Base-by-base conservation (phyloP, 2,888 invertebrate genomes). In the Macrophya annulata region DNA sequence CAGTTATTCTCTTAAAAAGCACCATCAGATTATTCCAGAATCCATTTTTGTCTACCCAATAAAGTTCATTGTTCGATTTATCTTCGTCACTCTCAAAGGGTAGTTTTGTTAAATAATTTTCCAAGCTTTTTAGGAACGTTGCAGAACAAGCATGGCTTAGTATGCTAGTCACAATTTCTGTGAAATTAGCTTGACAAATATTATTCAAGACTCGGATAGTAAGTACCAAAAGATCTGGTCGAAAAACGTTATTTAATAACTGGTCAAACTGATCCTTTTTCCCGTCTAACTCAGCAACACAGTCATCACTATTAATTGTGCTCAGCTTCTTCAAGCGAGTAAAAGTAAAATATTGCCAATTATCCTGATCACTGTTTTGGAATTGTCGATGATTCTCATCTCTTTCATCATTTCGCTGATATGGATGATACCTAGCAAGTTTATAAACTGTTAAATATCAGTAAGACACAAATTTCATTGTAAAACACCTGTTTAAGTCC, bases 1-100 rank as follows among this genome's bases (percentile, higher is more conserved):
- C 91, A 3, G 94, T 90, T 37, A 95, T 89, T 77, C 91, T 91
- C 85, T 94, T 93, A 86, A 87, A 90, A 37, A 90, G 88, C 79
- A 76, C 79, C 4, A 90, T 59, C 43, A 91, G 81, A 84, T 90
- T 88, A 6, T 85, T 84, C 89, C 90, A 89, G 84, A 92, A 91
- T 48, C 76, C 76, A 43, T 89, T 87, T 62, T 90, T 84, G 68
- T 90, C 87, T 43, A 87, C 85, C 87, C 89, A 89, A 84, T 88
- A 89, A 85, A 86, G 83, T 87, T 87, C 81, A 86, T 88, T 87
- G 25, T 40, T 59, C 71, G 85, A 76, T 86, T 87, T 86, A 86
- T 90, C 79, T 74, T 55, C 0, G 45, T 51, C 0, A 65, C 85
- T 68, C 72, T 90, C 87, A 21, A 87, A 43, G 25, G 87, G 86